Evolutionary conservation across 2,113 vertebrate genomes (phyloP).

Genomic region (Equus quagga): DNA sequence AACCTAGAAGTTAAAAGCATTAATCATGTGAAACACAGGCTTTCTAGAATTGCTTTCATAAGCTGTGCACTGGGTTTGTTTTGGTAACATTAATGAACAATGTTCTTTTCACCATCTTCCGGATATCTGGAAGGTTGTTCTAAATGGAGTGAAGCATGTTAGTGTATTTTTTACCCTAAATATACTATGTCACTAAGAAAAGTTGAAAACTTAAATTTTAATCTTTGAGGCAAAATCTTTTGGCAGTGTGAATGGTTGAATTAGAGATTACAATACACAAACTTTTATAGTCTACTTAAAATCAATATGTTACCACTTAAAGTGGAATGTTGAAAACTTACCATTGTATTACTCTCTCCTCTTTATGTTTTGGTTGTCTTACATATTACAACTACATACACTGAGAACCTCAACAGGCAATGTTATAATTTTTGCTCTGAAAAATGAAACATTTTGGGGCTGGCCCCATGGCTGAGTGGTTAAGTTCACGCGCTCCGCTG

Average conservation of each 20-base stretch:
- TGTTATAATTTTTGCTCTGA: not conserved
- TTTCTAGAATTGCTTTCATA: not conserved
- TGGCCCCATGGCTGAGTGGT: too few species aligned
- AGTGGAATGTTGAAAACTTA: not conserved
- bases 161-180: not conserved
- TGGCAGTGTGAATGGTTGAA: not conserved
- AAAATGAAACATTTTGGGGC: not conserved
- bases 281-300: not conserved
- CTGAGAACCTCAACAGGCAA: not conserved
- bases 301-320: not conserved
- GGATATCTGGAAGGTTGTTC: not conserved
- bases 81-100: not conserved
- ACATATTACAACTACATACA: not conserved
- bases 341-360: not conserved
- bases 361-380: not conserved
- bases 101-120: not conserved
- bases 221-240: not conserved
- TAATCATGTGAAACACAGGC: not conserved
- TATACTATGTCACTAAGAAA: not conserved
- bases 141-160: not conserved
- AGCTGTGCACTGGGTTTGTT: not conserved
- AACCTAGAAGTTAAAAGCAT: not conserved
- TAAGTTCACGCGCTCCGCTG: too few species aligned
- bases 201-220: not conserved
- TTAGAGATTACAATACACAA: not conserved